A percentile compares a stretch with the other conserved stretches of the same genome.
These are phyloP conservation scores for Falco concolor DNA, from an alignment of 2,797 vertebrate species.

Conservation along the genomic window DNA sequence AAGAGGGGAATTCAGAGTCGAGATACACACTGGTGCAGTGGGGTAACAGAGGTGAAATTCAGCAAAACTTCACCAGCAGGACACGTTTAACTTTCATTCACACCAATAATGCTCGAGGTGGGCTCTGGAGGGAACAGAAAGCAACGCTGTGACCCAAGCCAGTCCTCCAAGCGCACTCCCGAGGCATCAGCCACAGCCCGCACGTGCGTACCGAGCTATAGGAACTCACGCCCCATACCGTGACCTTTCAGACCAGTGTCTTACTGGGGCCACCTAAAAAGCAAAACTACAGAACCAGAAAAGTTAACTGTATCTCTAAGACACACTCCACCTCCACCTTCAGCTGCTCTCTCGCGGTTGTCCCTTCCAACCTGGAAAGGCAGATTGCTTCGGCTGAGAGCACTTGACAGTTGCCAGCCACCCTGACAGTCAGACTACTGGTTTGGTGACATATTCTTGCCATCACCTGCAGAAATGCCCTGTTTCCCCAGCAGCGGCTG, in stretches of 20 bases:
- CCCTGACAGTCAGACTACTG: neutral
- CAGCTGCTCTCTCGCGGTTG: neutral
- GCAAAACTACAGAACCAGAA: neutral
- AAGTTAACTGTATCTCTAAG: neutral
- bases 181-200: neutral
- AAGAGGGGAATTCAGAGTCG: neutral
- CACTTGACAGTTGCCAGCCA: neutral
- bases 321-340: neutral
- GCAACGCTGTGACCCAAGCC: neutral
- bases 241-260: neutral
- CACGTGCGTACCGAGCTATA: neutral
- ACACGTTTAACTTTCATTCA: neutral
- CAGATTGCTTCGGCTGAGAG: neutral
- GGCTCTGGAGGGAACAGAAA: neutral
- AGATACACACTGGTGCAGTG: too few relatives aligned
- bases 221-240: neutral
- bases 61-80: neutral
- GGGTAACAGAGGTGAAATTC: neutral
- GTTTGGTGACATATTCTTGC: slow-evolving; percentile 56
- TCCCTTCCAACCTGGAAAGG: neutral
- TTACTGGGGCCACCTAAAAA: neutral
- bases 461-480: slow-evolving; percentile 57
- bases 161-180: neutral
- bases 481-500: neutral
- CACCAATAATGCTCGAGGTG: neutral